Conservation (phyloP, 2,888 invertebrate genomes). For the Oasisia sp. region DNA sequence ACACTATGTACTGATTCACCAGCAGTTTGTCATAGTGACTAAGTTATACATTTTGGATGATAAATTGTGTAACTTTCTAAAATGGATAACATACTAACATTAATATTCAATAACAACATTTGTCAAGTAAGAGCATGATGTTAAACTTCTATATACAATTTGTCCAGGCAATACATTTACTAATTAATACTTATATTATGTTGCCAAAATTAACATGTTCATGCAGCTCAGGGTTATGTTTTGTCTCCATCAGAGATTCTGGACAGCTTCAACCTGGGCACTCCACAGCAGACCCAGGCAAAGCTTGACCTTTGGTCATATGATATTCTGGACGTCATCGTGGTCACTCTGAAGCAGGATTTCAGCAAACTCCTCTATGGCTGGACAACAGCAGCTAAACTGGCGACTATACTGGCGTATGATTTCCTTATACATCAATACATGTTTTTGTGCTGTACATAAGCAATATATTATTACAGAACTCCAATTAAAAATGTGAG, state of each 20-base stretch:
- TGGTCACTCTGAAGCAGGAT: slow-evolving; percentile 62
- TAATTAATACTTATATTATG: neutral
- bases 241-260: slow-evolving; percentile 21
- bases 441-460: neutral
- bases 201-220: neutral
- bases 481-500: neutral
- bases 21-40: no score
- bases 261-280: neutral
- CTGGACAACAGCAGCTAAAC: slow-evolving; percentile 59
- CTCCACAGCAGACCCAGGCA: neutral
- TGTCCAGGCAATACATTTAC: neutral
- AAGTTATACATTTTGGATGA: no score
- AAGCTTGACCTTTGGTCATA: slow-evolving; percentile 58
- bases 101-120: no score
- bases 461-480: neutral
- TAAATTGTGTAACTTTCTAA: no score
- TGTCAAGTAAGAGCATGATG: no score
- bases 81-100: no score
- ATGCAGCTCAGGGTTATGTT: neutral
- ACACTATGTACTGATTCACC: no score
- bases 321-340: slow-evolving; percentile 57
- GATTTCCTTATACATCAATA: slow-evolving; percentile 19
- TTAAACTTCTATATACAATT: neutral
- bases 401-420: slow-evolving; percentile 58
- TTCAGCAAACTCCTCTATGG: slow-evolving; percentile 58